Conservation (phyloP, 2,888 invertebrate genomes). For the Tridacna gigas region DNA sequence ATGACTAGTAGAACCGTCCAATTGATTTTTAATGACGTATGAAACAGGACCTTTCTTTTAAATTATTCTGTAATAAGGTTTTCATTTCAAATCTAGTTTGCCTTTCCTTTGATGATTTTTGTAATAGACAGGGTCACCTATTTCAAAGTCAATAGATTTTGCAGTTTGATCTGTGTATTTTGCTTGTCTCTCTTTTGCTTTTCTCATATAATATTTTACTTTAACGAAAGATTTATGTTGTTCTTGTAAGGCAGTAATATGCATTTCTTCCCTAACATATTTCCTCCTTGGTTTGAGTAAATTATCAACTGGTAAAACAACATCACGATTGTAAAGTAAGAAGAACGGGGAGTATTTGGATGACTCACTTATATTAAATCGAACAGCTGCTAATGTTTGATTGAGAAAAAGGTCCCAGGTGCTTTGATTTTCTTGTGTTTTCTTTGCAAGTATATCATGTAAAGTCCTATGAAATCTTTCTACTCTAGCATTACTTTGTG, state of each 20-base stretch:
- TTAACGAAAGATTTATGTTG: conserved; percentile 49
- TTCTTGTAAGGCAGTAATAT: conserved; percentile 46
- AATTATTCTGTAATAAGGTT: conserved; percentile 55
- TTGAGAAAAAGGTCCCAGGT: conserved; percentile 16
- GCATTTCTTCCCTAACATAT: conserved; percentile 19
- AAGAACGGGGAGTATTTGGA: conserved; percentile 18
- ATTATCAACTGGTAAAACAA: conserved; percentile 15
- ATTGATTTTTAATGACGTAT: conserved; percentile 49
- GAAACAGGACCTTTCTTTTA: conserved; percentile 50
- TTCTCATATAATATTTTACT: conserved; percentile 30
- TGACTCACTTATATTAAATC: conserved; percentile 19
- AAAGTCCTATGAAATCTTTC: conserved; percentile 32
- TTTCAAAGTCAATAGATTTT: conserved; percentile 1
- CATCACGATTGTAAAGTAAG: conserved; percentile 12
- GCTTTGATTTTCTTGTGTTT: conserved; percentile 12
- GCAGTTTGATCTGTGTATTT: conserved; percentile 22
- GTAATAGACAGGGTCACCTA: conserved; percentile 20
- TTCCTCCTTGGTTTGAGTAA: conserved; percentile 14
- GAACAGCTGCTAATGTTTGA: conserved; percentile 20
- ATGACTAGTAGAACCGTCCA: conserved; percentile 27
- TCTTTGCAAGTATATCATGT: conserved; percentile 17
- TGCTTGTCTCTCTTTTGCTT: conserved; percentile 34
- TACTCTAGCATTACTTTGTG: too few relatives aligned
- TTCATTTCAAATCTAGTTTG: conserved; percentile 18
- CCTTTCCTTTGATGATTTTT: conserved; percentile 11